Evolutionary conservation across 2,888 invertebrate species (phyloP).

Genomic region (Stratiomys singularior): DNA sequence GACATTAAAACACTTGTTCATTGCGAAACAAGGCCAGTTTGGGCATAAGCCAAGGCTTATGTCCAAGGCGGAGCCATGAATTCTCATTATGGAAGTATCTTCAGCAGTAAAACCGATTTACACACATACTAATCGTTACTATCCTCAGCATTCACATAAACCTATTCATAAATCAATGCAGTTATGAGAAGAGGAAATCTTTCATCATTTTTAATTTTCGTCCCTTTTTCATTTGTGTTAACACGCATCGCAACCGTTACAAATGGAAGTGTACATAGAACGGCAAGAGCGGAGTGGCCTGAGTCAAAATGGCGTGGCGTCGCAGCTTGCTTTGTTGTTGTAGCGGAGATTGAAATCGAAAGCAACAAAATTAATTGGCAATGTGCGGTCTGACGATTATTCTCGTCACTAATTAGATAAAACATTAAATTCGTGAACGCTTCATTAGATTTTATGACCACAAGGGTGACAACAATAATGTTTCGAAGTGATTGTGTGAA

Average conservation of each 20-base stretch:
- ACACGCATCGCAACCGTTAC: constrained; percentile 3
- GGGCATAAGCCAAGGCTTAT: too few relatives aligned
- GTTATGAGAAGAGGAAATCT: constrained; percentile 38
- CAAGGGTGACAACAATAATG: constrained; percentile 38
- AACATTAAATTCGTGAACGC: constrained; percentile 43
- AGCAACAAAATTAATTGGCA: constrained; percentile 35
- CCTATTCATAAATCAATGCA: constrained; percentile 13
- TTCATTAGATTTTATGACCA: constrained; percentile 33
- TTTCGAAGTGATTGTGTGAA: background rate
- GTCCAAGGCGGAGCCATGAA: background rate
- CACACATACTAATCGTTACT: constrained; percentile 16
- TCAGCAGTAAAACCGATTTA: background rate
- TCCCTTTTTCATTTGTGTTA: constrained; percentile 22
- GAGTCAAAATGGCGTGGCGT: too few relatives aligned
- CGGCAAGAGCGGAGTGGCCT: background rate
- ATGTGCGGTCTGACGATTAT: constrained; percentile 34
- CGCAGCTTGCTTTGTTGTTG: background rate
- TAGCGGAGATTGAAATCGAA: background rate
- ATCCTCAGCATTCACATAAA: constrained; percentile 15
- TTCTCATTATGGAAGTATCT: background rate
- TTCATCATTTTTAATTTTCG: constrained; percentile 37
- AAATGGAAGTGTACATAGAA: background rate
- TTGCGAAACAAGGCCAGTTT: too few relatives aligned
- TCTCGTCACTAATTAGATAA: constrained; percentile 39
- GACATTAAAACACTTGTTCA: too few relatives aligned